A percentile compares a stretch with the other conserved stretches of the same genome.
Evolutionary conservation across 2,888 invertebrate species (phyloP).

Genomic region (Rambutsinella grinnellia): DNA sequence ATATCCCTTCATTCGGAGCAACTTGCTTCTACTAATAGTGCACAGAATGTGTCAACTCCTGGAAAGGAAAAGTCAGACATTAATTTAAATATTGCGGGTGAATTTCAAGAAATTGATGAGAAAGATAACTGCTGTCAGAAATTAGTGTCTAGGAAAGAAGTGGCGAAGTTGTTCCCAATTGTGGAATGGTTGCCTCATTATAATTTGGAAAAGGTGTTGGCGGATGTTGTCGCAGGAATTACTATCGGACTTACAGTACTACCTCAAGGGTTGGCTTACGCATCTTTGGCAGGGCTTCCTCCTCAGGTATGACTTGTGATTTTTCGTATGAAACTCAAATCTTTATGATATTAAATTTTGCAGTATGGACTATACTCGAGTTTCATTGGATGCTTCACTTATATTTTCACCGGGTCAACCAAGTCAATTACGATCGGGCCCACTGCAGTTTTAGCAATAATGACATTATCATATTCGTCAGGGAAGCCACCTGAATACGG

Average conservation of each 20-base stretch:
- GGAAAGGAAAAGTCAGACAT: conserved; percentile 18
- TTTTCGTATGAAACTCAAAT: background rate
- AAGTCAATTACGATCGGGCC: conserved; percentile 65
- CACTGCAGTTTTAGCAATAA: conserved; percentile 69
- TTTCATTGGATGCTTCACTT: conserved; percentile 93
- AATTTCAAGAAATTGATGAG: conserved; percentile 1
- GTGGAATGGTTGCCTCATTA: conserved; percentile 68
- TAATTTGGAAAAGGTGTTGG: conserved; percentile 69
- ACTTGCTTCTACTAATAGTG: conserved; percentile 12
- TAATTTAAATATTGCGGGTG: conserved; percentile 14
- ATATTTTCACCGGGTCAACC: conserved; percentile 81
- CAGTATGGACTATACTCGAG: conserved; percentile 96
- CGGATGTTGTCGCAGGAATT: conserved; percentile 71
- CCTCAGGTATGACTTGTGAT: conserved; percentile 63
- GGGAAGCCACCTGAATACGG: conserved; percentile 80
- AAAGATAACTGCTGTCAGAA: conserved; percentile 7
- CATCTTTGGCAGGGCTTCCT: conserved; percentile 84
- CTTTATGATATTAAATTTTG: conserved; percentile 66
- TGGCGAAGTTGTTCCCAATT: conserved; percentile 65
- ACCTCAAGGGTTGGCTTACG: conserved; percentile 81
- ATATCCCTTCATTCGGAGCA: conserved; percentile 34
- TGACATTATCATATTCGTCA: conserved; percentile 60
- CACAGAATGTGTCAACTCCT: background rate
- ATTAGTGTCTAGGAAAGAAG: conserved; percentile 50
- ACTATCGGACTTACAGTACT: conserved; percentile 72